A percentile compares a stretch with the other conserved stretches of the same genome.
Conservation (phyloP, 2,797 vertebrate species). For the Chrysolophus pictus region DNA sequence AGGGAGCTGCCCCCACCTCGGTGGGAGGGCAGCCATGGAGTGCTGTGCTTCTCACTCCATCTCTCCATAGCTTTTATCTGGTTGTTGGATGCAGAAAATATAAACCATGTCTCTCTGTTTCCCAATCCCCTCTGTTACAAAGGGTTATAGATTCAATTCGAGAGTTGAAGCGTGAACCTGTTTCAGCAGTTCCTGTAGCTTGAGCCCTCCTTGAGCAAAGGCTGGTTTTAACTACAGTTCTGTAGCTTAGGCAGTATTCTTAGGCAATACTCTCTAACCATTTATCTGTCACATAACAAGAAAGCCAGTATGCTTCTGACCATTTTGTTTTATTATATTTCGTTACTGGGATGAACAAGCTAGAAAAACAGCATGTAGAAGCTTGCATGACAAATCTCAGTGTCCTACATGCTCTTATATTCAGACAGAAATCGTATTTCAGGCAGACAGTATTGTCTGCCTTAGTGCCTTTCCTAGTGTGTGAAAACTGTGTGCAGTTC, state of each 20-base stretch:
- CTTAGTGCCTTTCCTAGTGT: not conserved
- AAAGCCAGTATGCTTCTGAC: not conserved
- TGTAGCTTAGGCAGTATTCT: not conserved
- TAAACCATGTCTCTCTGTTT: not conserved
- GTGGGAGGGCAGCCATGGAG: not conserved
- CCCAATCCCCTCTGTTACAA: not conserved
- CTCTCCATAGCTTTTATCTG: not conserved
- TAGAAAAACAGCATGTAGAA: not conserved
- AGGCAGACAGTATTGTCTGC: fast-evolving
- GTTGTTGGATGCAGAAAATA: not conserved
- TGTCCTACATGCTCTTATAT: not conserved
- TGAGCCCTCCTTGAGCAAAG: not conserved
- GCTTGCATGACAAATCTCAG: not conserved
- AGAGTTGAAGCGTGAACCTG: not conserved
- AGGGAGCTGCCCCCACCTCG: fast-evolving
- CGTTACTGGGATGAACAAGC: not conserved
- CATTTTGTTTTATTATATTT: not conserved
- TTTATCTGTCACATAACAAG: fast-evolving
- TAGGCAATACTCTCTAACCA: not conserved
- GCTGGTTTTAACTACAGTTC: not conserved
- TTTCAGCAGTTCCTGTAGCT: not conserved
- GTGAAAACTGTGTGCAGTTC: not conserved
- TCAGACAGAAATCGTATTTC: not conserved
- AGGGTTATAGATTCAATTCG: too few species aligned
- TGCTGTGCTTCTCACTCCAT: fast-evolving